A percentile compares a stretch with the other conserved stretches of the same genome.
Evolutionary conservation across 1,140 invertebrate genomes (phyloP).

Genomic region (Bombus confusus): DNA sequence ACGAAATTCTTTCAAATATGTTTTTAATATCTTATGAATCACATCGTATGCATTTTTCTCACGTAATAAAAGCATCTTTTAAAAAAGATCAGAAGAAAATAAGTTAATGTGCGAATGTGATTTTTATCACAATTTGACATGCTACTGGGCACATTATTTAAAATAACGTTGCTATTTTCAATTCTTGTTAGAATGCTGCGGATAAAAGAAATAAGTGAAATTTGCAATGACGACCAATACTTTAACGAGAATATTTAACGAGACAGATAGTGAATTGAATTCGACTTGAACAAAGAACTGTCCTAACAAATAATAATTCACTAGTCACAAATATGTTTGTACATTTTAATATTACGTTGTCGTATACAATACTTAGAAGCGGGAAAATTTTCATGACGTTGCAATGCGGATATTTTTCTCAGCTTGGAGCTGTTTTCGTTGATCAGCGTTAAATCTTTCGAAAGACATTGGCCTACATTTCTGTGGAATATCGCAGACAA

Average conservation of each 20-base stretch:
- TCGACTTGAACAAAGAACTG: not conserved
- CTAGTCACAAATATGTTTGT: not conserved
- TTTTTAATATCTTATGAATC: too few relatives aligned
- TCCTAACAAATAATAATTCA: not conserved
- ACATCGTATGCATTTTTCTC: too few relatives aligned
- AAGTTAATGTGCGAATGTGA: too few relatives aligned
- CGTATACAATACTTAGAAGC: not conserved
- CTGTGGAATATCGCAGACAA: not conserved
- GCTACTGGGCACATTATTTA: too few relatives aligned
- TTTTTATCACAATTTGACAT: too few relatives aligned
- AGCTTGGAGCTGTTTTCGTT: not conserved
- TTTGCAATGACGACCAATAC: not conserved
- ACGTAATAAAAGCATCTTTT: too few relatives aligned
- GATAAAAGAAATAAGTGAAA: not conserved
- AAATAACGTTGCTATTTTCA: too few relatives aligned
- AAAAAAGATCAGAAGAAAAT: too few relatives aligned
- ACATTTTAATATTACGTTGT: not conserved
- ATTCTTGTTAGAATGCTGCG: too few relatives aligned
- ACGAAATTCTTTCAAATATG: too few relatives aligned
- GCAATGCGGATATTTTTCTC: not conserved
- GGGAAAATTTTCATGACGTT: not conserved
- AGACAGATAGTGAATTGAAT: not conserved
- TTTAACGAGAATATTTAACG: not conserved
- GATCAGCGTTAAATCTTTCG: not conserved
- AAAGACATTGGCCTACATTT: slow-evolving; percentile 37